Base-by-base conservation (phyloP, 2,888 invertebrate genomes). In the Seira ritae region DNA sequence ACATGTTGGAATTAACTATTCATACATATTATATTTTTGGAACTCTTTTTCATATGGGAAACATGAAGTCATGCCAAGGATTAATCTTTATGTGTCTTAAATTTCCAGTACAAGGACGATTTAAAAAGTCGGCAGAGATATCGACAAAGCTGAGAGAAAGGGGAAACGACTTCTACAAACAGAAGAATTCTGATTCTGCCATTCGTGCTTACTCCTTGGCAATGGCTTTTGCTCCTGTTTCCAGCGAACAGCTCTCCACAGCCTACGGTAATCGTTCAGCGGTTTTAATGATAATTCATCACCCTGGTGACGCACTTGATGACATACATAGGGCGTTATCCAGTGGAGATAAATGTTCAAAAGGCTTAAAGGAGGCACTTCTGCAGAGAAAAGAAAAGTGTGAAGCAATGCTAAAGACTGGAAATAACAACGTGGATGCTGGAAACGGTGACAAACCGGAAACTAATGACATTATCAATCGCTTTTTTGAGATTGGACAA, bases 141-240 rank as follows among this genome's bases (percentile, higher is more conserved):
- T 84, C 84, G 3, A 50, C 24, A 19, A 19, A 2, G 1, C 46
- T 84, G 6, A 24, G 78, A 17, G 77, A 81, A 60, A 79, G 84
- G 42, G 87, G 84, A 24, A 88, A 88, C 73, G 80, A 77, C 1
- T 76, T 79, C 17, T 88, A 88, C 85, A 85, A 85, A 37, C 60
- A 70, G 0, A 77, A 76, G 60, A 83, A 87, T 20, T 79, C 86
- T 19, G 62, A 71, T 46, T 68, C 42, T 67, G 87, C 87, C 17
- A 76, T 87, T 4, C 69, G 84, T 55, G 87, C 84, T 1, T 88
- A 88, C 76, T 85, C 87, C 22, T 75, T 88, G 15, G 70, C 88
- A 0, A 24, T 88, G 20, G 85, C 86, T 23, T 88, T 88, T 78
- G 87, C 88, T n/a, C 85, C 84, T 6, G 8, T n/a, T 10, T 0